Conservation (phyloP, 2,797 vertebrate species). For the Amblyopsis hoosieri region DNA sequence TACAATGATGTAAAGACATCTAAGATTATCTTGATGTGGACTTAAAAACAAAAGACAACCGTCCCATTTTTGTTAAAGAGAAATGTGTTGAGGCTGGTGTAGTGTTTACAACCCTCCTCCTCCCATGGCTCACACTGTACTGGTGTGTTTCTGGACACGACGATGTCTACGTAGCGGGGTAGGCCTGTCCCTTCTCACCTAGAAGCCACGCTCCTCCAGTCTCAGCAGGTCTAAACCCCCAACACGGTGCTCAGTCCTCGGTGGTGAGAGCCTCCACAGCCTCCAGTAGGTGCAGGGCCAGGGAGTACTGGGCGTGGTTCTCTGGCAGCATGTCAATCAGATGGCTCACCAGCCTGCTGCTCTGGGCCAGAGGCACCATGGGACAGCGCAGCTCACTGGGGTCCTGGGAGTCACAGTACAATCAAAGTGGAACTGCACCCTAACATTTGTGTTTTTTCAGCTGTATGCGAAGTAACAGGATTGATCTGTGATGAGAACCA, state of each 20-base stretch:
- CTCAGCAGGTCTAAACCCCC: background rate
- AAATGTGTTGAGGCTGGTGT: background rate
- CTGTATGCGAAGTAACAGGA: too few relatives aligned
- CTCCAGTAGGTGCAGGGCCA: constrained; percentile 92
- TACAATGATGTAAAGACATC: constrained; percentile 13
- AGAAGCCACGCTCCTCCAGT: background rate
- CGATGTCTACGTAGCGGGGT: background rate
- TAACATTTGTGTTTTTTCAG: too few relatives aligned
- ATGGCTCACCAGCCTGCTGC: constrained; percentile 84
- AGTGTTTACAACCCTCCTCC: background rate
- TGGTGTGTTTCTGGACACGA: too few relatives aligned
- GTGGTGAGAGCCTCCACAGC: constrained; percentile 84
- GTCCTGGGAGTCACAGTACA: constrained; percentile 74
- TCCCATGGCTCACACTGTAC: background rate
- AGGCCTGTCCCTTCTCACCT: background rate
- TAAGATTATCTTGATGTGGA: constrained; percentile 29
- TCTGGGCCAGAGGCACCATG: constrained; percentile 83
- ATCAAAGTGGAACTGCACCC: too few relatives aligned
- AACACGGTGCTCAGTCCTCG: constrained; percentile 40
- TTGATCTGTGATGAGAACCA: too few relatives aligned
- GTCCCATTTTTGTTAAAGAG: background rate
- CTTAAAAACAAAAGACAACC: background rate
- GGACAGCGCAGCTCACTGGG: constrained; percentile 88
- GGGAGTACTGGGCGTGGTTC: constrained; percentile 91
- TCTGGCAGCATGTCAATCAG: constrained; percentile 93